A percentile compares a stretch with the other conserved stretches of the same genome.
Conservation (phyloP, 2,888 invertebrate genomes). For the Hylaea fasciaria region DNA sequence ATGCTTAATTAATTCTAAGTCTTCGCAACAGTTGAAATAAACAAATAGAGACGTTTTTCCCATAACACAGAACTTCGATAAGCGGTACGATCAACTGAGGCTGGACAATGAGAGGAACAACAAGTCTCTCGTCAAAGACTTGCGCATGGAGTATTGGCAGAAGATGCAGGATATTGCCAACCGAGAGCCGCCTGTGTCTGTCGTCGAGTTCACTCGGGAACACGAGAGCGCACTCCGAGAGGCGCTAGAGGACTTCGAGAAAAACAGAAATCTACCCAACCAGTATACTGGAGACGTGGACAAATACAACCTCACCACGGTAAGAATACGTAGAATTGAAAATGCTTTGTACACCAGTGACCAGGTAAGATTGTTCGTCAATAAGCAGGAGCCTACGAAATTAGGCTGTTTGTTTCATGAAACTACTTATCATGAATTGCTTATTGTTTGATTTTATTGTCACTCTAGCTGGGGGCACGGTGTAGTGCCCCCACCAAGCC, state of each 20-base stretch:
- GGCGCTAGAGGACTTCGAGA: constrained; percentile 15
- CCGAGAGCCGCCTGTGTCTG: neutral
- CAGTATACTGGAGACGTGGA: constrained; percentile 16
- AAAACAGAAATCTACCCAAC: constrained; percentile 9
- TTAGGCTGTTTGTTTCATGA: too few species aligned
- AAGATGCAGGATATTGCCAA: constrained; percentile 2
- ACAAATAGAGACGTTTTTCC: too few species aligned
- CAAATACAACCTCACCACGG: neutral
- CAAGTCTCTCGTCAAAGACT: constrained; percentile 8
- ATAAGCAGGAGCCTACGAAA: too few species aligned
- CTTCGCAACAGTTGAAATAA: too few species aligned
- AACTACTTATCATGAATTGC: too few species aligned
- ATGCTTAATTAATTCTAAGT: too few species aligned
- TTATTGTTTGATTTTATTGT: too few species aligned
- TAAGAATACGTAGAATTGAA: neutral
- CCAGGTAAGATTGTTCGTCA: too few species aligned
- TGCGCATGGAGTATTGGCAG: constrained; percentile 22
- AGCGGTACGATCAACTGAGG: constrained; percentile 13
- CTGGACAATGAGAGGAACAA: constrained; percentile 33
- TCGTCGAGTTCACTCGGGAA: constrained; percentile 6
- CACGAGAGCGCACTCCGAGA: constrained; percentile 8
- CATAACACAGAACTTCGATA: constrained; percentile 28
- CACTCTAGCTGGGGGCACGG: too few species aligned
- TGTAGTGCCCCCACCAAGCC: too few species aligned
- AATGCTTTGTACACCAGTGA: too few species aligned